phyloP scores from a whole-genome alignment of 2,113 vertebrate genomes.

The Ptyas mucosa region DNA sequence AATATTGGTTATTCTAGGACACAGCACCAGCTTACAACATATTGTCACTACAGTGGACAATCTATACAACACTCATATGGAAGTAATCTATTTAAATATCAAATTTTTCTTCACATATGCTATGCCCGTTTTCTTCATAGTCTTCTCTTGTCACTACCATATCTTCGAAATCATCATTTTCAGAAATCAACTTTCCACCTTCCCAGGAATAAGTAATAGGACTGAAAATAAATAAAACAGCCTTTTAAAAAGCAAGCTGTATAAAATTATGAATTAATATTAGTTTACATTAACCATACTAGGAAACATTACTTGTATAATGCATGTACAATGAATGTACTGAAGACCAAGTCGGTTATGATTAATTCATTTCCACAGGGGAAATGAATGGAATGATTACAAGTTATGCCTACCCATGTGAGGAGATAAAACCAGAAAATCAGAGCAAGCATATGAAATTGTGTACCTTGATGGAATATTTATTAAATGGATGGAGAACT shows the following conservation, averaged over 20 bases:
- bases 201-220: constrained; percentile 93
- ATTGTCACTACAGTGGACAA: constrained; percentile 23
- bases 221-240: constrained; percentile 67
- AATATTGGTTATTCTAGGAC: constrained; percentile 45
- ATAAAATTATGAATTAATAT: not conserved
- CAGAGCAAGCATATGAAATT: not conserved
- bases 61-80: constrained; percentile 12
- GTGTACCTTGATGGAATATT: not conserved
- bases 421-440: not conserved
- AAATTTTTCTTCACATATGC: constrained; percentile 95
- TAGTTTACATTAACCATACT: not conserved
- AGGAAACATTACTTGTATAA: not conserved
- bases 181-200: constrained; percentile 92
- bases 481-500: not conserved
- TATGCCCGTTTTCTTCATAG: constrained; percentile 96
- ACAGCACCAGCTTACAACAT: constrained; percentile 46
- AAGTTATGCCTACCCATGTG: not conserved
- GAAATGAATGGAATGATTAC: not conserved
- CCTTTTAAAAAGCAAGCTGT: not conserved
- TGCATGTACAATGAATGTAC: not conserved
- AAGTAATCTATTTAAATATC: constrained; percentile 78
- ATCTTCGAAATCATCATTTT: constrained; percentile 93
- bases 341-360: not conserved
- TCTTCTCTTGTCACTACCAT: constrained; percentile 95
- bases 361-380: not conserved